Conservation (phyloP, 2,888 invertebrate species). For the Acleris holmiana region DNA sequence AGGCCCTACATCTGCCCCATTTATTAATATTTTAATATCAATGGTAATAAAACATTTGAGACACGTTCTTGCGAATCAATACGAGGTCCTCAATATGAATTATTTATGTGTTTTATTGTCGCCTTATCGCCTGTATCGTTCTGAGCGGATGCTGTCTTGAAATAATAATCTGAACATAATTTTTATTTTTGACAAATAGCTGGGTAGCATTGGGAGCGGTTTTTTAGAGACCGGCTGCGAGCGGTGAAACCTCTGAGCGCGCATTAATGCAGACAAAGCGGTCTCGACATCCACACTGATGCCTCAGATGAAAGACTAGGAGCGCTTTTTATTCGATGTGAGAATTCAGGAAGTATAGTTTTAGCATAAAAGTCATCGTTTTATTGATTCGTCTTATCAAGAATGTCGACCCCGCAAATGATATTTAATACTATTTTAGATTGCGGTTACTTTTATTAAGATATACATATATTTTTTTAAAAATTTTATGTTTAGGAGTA, state of each 20-base stretch:
- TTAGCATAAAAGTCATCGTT: no score
- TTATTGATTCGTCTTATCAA: no score
- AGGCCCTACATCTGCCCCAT: slow-evolving; percentile 74
- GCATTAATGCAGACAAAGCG: not conserved
- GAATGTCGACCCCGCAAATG: no score
- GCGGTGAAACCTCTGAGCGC: not conserved
- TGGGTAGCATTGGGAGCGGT: slow-evolving; percentile 62
- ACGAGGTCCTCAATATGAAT: slow-evolving; percentile 73
- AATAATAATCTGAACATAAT: slow-evolving; percentile 81
- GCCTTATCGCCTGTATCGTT: slow-evolving; percentile 77
- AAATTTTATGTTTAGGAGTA: no score
- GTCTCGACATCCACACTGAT: not conserved
- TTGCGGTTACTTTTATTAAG: no score
- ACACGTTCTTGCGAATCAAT: slow-evolving; percentile 83
- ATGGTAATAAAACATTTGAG: slow-evolving; percentile 79
- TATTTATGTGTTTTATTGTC: slow-evolving; percentile 83
- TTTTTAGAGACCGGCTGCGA: slow-evolving; percentile 58
- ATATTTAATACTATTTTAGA: no score
- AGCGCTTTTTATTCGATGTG: no score
- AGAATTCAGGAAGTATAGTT: no score
- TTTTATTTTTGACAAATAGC: slow-evolving; percentile 83
- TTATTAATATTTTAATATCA: slow-evolving; percentile 79
- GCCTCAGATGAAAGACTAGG: not conserved
- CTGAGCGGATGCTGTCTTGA: slow-evolving; percentile 61
- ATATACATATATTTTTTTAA: no score